A percentile compares a stretch with the other conserved stretches of the same genome.
Evolutionary conservation across 2,797 vertebrate species (phyloP).

Genomic region (Pangasius macronema): DNA sequence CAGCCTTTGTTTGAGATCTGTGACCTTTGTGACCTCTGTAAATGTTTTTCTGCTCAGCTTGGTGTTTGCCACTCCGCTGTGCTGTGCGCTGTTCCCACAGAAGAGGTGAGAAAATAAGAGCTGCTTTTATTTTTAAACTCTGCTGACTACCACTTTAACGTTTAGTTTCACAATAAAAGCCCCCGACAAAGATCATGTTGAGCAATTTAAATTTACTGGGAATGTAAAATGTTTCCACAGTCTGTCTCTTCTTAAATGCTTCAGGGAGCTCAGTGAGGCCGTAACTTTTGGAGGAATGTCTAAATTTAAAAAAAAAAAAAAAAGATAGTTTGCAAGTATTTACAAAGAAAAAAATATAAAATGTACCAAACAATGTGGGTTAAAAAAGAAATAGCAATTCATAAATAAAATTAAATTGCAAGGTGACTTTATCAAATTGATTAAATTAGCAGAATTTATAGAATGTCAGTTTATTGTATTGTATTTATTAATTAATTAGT

Average conservation of each 20-base stretch:
- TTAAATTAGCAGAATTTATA: not conserved
- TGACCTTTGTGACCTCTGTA: constrained; percentile 22
- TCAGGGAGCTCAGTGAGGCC: not conserved
- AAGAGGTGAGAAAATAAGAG: constrained; percentile 81
- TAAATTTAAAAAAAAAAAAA: not conserved
- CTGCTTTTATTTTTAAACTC: not conserved
- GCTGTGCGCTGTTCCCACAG: constrained; percentile 96
- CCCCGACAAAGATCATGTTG: not conserved
- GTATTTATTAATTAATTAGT: not conserved
- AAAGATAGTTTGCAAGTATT: not conserved
- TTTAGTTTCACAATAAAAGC: not conserved
- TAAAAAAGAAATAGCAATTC: not conserved
- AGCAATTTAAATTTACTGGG: not conserved
- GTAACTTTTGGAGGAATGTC: not conserved
- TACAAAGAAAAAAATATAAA: not conserved
- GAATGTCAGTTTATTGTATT: not conserved
- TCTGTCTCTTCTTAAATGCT: not conserved
- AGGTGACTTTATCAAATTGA: not conserved
- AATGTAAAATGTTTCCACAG: not conserved
- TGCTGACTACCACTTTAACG: not conserved
- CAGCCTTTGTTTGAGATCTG: not conserved
- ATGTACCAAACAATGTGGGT: not conserved
- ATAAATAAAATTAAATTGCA: not conserved
- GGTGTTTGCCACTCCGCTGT: constrained; percentile 95
- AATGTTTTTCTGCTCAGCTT: constrained; percentile 76